Evolutionary conservation across 2,888 invertebrate species (phyloP).

Genomic region (Andricus curvator): DNA sequence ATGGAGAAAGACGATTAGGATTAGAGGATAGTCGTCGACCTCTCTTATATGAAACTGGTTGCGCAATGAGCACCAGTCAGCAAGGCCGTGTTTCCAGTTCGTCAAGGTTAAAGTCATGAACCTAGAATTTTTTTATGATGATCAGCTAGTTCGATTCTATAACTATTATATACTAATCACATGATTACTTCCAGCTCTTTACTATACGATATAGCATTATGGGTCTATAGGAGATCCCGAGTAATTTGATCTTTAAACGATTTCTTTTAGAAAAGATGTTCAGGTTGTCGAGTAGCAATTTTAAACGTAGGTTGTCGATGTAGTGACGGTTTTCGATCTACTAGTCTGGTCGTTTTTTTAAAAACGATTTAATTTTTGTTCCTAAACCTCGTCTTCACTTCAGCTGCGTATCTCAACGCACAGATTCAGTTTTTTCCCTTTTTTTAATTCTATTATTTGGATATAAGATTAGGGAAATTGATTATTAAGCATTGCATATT

Average conservation of each 20-base stretch:
- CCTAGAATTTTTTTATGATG: constrained; percentile 4
- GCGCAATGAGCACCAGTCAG: constrained; percentile 54
- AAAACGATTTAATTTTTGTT: neutral
- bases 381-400: neutral
- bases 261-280: neutral
- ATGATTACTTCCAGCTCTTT: neutral
- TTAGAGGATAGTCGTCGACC: constrained; percentile 50
- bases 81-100: constrained; percentile 56
- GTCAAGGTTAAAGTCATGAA: constrained; percentile 46
- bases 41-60: constrained; percentile 48
- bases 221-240: neutral
- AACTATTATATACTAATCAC: constrained; percentile 1
- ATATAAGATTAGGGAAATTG: too few species aligned
- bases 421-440: neutral
- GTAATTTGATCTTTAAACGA: constrained; percentile 6
- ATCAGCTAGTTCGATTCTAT: constrained; percentile 17
- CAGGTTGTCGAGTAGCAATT: too few species aligned
- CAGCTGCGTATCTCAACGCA: neutral
- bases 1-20: constrained; percentile 26
- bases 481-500: too few species aligned
- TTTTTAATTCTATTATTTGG: too few species aligned
- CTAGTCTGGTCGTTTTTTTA: too few species aligned
- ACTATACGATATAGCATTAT: neutral
- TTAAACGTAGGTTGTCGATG: too few species aligned
- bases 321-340: too few species aligned